A percentile compares a stretch with the other conserved stretches of the same genome.
Conservation (phyloP, 2,797 vertebrate genomes). For the Luscinia megarhynchos region DNA sequence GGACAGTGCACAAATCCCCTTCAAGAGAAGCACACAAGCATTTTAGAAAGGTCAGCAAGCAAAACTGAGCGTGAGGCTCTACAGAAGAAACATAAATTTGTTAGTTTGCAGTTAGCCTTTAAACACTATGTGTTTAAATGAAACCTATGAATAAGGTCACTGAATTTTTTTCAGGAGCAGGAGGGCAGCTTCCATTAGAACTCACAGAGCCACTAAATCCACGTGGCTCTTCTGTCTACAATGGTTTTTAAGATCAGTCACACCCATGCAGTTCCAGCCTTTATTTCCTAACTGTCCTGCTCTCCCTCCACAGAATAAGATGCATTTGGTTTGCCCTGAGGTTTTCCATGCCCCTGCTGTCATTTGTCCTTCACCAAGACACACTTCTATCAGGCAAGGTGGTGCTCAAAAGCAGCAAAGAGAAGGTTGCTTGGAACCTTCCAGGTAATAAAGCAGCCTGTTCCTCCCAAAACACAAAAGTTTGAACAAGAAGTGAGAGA, state of each 20-base stretch:
- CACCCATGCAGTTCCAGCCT: background rate
- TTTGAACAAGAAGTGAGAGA: background rate
- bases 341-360: background rate
- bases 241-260: background rate
- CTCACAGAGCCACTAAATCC: background rate
- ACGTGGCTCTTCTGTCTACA: background rate
- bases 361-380: background rate
- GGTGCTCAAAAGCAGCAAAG: background rate
- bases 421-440: background rate
- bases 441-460: background rate
- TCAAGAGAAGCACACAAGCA: background rate
- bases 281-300: background rate
- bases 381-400: background rate
- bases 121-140: background rate
- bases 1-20: constrained; percentile 58
- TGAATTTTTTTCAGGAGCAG: background rate
- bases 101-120: background rate
- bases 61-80: background rate
- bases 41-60: constrained; percentile 12
- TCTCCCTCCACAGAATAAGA: background rate
- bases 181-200: background rate
- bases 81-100: background rate
- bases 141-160: background rate
- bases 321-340: background rate
- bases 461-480: background rate